These are phyloP conservation scores for Drosophila lacertosa DNA, from an alignment of 1,140 invertebrate genomes.

Conservation along the genomic window DNA sequence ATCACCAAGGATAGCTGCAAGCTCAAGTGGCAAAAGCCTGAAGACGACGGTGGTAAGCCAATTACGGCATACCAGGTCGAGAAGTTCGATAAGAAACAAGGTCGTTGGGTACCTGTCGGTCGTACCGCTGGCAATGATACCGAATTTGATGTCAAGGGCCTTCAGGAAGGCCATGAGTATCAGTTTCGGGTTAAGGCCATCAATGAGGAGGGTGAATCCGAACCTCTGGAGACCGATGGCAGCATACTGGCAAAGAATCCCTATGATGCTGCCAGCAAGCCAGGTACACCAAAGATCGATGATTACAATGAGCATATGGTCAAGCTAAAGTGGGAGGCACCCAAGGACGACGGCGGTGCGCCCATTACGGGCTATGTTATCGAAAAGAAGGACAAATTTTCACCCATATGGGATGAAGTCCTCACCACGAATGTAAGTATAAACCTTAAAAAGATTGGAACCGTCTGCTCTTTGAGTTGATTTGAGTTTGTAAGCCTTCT, in stretches of 20 bases:
- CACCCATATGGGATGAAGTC: slow-evolving; percentile 94
- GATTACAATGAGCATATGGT: slow-evolving; percentile 98
- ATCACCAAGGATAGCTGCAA: slow-evolving; percentile 95
- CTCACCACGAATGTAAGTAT: slow-evolving; percentile 89
- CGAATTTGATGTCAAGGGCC: slow-evolving; percentile 95
- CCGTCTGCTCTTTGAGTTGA: no score
- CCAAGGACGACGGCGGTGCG: slow-evolving; percentile 95
- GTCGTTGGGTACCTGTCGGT: slow-evolving; percentile 96
- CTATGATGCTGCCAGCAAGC: slow-evolving; percentile 93
- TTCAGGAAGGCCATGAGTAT: slow-evolving; percentile 97
- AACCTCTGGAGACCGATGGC: slow-evolving; percentile 95
- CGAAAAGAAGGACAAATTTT: slow-evolving; percentile 97
- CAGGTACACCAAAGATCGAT: slow-evolving; percentile 93
- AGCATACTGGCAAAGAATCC: slow-evolving; percentile 84
- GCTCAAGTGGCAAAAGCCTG: slow-evolving; percentile 98
- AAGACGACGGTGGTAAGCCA: slow-evolving; percentile 98
- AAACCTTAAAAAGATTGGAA: no score
- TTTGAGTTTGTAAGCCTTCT: no score
- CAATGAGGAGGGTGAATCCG: slow-evolving; percentile 98
- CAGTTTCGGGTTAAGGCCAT: slow-evolving; percentile 98
- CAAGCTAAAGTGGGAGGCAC: slow-evolving; percentile 96
- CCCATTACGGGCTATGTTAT: slow-evolving; percentile 98
- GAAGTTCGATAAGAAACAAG: slow-evolving; percentile 96
- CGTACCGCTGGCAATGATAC: slow-evolving; percentile 90
- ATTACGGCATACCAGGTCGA: slow-evolving; percentile 98